Evolutionary conservation across 2,888 invertebrate species (phyloP), one percentile per base, ranked within the genome.

Genomic region (Eristalinus aeneus): DNA sequence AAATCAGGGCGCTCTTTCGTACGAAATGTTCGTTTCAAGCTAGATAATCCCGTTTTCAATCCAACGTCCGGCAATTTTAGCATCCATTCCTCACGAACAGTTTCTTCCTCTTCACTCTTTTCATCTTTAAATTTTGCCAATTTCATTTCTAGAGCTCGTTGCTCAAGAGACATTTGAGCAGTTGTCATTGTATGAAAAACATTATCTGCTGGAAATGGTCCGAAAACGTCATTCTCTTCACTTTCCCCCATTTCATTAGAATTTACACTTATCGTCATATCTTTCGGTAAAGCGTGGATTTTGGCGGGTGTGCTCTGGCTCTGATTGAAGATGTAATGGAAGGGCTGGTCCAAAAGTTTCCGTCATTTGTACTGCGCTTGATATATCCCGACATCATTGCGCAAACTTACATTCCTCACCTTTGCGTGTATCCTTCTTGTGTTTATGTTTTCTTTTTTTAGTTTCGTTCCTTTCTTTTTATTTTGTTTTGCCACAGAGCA

Each of bases 21-120:
- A 83, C 96, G 94, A 90, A 98, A 98, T 89, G 95, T 95, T 65
- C 98, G 94, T 20, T 97, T 95, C 27, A 96, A 96, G 23, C 97
- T 93, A 8, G 97, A 97, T 61, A 97, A 93, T 89, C 94, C 94
- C 79, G 94, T 94, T 61, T 92, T 92, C 0, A 95, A 94, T 89
- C 96, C 95, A 20, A 95, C 96, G 72, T 96, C 95, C 0, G 98
- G 98, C 69, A 98, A 93, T 90, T 97, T 97, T 23, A 96, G 93
- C 98, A 98, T 98, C 98, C 98, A 98, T 89, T 96, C 95, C 90
- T 98, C 98, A 53, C 98, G 94, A 58, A 93, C 93, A 77, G 94
- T 94, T 53, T 93, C 92, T 65, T 94, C 89, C 8, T 74, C 67
- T 1, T 76, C 23, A 16, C 72, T 69, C 0, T 77, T 83, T 0